A percentile compares a stretch with the other conserved stretches of the same genome.
These are phyloP conservation scores for Drosophila kanapiae DNA, from an alignment of 1,140 invertebrate species.

Conservation along the genomic window DNA sequence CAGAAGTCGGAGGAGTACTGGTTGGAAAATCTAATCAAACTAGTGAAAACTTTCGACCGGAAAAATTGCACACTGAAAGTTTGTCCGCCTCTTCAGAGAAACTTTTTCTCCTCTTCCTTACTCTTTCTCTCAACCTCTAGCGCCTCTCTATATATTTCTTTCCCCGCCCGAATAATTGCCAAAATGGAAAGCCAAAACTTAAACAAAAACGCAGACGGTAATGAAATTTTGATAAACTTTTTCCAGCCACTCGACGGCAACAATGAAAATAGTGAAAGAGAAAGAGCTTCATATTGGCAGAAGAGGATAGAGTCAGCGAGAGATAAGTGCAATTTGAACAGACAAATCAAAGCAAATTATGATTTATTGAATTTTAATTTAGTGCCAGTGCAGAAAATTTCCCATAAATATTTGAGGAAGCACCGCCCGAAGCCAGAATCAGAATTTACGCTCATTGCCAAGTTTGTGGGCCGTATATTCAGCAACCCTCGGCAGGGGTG, in stretches of 20 bases:
- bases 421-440: conserved; percentile 35
- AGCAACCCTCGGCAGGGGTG: conserved; percentile 37
- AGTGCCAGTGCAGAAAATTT: conserved; percentile 65
- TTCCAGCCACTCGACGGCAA: conserved; percentile 43
- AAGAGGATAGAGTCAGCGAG: background rate
- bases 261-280: conserved; percentile 41
- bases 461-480: conserved; percentile 19
- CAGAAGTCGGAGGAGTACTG: conserved; percentile 16
- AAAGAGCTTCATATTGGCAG: conserved; percentile 2
- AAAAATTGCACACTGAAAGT: conserved; percentile 69
- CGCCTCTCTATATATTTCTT: conserved; percentile 16
- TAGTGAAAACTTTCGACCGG: conserved; percentile 56
- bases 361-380: conserved; percentile 84
- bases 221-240: conserved; percentile 83
- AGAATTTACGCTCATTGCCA: conserved; percentile 76
- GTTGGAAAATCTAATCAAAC: conserved; percentile 59
- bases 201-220: conserved; percentile 80
- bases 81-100: conserved; percentile 37
- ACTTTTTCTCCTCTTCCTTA: conserved; percentile 35
- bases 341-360: conserved; percentile 72
- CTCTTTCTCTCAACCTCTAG: background rate
- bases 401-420: conserved; percentile 81
- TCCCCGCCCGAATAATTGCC: conserved; percentile 61
- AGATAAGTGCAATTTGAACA: conserved; percentile 48
- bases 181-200: conserved; percentile 76